Conservation (phyloP, 2,113 vertebrate genomes). For the Ageneiosus marmoratus region DNA sequence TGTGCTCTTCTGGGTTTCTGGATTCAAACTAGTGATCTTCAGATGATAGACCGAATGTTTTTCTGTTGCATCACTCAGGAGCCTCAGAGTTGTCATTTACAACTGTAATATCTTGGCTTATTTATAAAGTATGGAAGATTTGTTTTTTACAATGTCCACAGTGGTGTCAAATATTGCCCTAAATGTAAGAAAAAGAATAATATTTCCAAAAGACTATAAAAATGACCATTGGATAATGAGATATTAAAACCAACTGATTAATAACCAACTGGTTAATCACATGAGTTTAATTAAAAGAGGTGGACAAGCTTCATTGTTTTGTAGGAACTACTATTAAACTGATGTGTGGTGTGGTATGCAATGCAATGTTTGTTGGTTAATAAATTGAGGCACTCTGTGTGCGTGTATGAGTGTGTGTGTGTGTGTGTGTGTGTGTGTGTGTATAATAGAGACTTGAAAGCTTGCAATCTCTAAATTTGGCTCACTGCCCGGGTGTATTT, state of each 20-base stretch:
- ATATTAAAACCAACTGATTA: background rate
- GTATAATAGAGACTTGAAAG: conserved; percentile 8
- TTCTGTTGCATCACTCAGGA: too few species aligned
- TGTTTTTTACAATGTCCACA: too few species aligned
- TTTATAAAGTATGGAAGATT: too few species aligned
- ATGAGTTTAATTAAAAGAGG: background rate
- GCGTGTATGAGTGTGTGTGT: background rate
- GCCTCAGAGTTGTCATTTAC: background rate
- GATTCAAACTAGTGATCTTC: too few species aligned
- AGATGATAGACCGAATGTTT: too few species aligned
- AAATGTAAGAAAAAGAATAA: background rate
- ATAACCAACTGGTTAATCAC: background rate
- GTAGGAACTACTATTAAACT: background rate
- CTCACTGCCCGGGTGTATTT: conserved; percentile 54
- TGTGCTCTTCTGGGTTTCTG: too few species aligned
- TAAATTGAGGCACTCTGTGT: background rate
- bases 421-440: background rate
- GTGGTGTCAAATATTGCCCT: background rate
- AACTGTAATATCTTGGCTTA: background rate
- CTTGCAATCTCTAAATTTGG: conserved; percentile 44
- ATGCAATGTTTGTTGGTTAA: background rate
- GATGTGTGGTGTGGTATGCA: background rate
- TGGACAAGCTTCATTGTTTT: background rate
- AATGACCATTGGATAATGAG: background rate
- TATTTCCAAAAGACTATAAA: background rate